phyloP scores from a whole-genome alignment of 2,888 invertebrate genomes.

The Pollenia labialis region DNA sequence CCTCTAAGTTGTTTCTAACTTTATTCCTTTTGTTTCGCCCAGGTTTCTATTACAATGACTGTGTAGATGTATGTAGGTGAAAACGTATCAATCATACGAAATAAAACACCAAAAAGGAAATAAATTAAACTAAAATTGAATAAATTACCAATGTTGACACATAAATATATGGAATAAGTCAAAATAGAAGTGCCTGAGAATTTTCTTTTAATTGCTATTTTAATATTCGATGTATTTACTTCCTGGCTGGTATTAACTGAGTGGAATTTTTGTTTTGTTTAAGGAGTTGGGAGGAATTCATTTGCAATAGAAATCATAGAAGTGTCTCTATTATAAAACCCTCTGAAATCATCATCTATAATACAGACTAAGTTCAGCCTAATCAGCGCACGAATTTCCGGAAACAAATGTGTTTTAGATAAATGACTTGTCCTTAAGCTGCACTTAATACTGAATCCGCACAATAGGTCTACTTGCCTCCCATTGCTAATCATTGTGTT shows the following conservation, averaged over 20 bases:
- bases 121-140: conserved; percentile 16
- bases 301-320: no score
- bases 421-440: no score
- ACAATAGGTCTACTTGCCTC: no score
- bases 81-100: conserved; percentile 2
- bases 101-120: not conserved
- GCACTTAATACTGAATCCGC: no score
- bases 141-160: conserved; percentile 2
- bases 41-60: not conserved
- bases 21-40: not conserved
- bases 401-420: no score
- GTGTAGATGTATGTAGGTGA: not conserved
- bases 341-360: no score
- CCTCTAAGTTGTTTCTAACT: not conserved
- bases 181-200: no score
- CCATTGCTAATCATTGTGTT: no score
- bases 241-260: not conserved
- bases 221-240: conserved; percentile 5
- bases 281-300: not conserved
- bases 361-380: not conserved
- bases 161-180: not conserved
- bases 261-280: not conserved
- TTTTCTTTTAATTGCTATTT: conserved; percentile 12
- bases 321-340: no score
- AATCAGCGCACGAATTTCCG: not conserved